These are phyloP conservation scores for Neoniphon sammara DNA, from an alignment of 2,797 vertebrate species.

Conservation along the genomic window DNA sequence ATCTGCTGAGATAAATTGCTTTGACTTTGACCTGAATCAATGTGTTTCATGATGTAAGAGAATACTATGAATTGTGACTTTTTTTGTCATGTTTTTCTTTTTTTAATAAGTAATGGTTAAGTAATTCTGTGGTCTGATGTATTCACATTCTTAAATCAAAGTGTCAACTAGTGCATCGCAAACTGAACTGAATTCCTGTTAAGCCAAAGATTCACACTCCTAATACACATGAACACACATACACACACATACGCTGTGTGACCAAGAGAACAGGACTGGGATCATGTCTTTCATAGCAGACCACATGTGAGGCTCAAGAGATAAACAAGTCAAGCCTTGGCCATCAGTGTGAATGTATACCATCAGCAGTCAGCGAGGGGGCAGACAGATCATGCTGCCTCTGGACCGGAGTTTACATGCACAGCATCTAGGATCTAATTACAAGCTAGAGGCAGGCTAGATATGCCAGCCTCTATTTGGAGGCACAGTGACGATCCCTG, in stretches of 20 bases:
- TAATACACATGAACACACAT: not conserved
- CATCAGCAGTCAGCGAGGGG: slow-evolving; percentile 17
- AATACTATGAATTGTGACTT: too few species aligned
- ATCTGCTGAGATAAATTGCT: too few species aligned
- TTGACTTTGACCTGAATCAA: too few species aligned
- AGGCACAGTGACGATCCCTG: slow-evolving; percentile 39
- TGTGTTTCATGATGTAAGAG: too few species aligned
- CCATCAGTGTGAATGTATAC: slow-evolving; percentile 31
- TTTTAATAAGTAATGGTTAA: too few species aligned
- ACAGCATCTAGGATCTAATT: slow-evolving; percentile 66
- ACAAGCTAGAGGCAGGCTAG: slow-evolving; percentile 46
- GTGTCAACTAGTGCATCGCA: too few species aligned
- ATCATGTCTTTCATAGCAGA: slow-evolving; percentile 16
- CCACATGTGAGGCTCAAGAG: not conserved
- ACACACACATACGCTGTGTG: not conserved
- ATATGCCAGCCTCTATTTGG: slow-evolving; percentile 43
- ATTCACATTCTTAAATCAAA: too few species aligned
- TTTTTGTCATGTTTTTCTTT: too few species aligned
- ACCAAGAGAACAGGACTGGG: not conserved
- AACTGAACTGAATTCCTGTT: too few species aligned
- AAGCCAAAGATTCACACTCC: not conserved
- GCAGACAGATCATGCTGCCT: slow-evolving; percentile 40
- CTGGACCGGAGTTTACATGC: slow-evolving; percentile 51
- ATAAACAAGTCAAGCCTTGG: not conserved
- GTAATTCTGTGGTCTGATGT: too few species aligned